Evolutionary conservation across 2,797 vertebrate genomes (phyloP).

Genomic region (Allobates femoralis): DNA sequence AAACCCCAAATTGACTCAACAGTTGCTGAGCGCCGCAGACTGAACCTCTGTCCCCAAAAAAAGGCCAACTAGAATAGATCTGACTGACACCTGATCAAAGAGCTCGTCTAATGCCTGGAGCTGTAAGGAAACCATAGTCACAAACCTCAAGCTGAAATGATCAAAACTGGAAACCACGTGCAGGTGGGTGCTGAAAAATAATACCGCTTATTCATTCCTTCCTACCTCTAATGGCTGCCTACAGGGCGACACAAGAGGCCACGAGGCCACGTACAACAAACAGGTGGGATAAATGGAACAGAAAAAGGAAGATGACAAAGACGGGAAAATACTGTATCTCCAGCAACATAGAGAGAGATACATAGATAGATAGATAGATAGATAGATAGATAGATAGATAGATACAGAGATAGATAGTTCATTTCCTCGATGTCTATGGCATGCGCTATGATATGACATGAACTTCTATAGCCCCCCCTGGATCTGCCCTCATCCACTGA

Average conservation of each 20-base stretch:
- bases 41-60: slow-evolving; percentile 37
- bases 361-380: neutral
- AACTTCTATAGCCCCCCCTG: too few species aligned
- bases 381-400: neutral
- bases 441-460: too few species aligned
- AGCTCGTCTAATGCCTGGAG: neutral
- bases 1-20: slow-evolving; percentile 43
- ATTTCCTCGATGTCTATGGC: too few species aligned
- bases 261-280: neutral
- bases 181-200: slow-evolving; percentile 49
- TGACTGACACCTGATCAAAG: slow-evolving; percentile 39
- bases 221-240: slow-evolving; percentile 16
- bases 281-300: neutral
- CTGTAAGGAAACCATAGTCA: slow-evolving; percentile 30
- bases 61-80: slow-evolving; percentile 31
- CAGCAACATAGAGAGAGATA: neutral
- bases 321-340: slow-evolving; percentile 17
- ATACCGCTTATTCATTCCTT: slow-evolving; percentile 19
- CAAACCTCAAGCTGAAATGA: slow-evolving; percentile 47
- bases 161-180: slow-evolving; percentile 34
- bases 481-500: too few species aligned
- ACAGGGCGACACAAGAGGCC: neutral
- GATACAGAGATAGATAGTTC: too few species aligned
- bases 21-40: slow-evolving; percentile 5
- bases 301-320: neutral